Conservation (phyloP, 1,140 invertebrate species). For the Papilio xuthus region DNA sequence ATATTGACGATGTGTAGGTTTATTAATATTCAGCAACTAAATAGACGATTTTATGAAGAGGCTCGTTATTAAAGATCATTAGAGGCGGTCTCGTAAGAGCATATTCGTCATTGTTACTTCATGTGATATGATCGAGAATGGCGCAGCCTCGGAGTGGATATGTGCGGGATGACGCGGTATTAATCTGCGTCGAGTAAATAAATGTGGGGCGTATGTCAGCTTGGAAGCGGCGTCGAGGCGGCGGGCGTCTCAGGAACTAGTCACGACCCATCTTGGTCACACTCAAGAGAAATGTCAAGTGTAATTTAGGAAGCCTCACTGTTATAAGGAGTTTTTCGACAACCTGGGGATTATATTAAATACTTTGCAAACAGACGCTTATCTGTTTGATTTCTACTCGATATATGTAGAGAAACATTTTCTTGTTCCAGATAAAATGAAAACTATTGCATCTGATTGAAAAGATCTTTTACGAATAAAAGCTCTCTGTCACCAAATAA, state of each 20-base stretch:
- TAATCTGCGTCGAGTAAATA: constrained; percentile 71
- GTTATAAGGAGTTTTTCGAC: constrained; percentile 8
- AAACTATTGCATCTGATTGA: too few species aligned
- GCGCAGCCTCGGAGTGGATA: constrained; percentile 53
- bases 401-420: not conserved
- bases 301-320: constrained; percentile 18
- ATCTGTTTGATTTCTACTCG: not conserved
- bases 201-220: constrained; percentile 65
- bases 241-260: constrained; percentile 25
- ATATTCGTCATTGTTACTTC: constrained; percentile 36
- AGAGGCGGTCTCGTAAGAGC: constrained; percentile 28
- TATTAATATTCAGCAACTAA: not conserved
- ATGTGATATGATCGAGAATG: constrained; percentile 59
- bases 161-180: constrained; percentile 66
- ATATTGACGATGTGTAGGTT: not conserved
- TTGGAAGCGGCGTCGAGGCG: constrained; percentile 32
- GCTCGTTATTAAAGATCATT: constrained; percentile 35
- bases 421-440: not conserved
- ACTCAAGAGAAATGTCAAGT: constrained; percentile 21
- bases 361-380: not conserved
- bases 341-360: constrained; percentile 8
- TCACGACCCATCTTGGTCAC: not conserved
- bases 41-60: constrained; percentile 22
- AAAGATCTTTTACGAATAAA: too few species aligned
- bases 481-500: too few species aligned